phyloP scores from a whole-genome alignment of 2,797 vertebrate genomes.

The Bovichtus diacanthus region DNA sequence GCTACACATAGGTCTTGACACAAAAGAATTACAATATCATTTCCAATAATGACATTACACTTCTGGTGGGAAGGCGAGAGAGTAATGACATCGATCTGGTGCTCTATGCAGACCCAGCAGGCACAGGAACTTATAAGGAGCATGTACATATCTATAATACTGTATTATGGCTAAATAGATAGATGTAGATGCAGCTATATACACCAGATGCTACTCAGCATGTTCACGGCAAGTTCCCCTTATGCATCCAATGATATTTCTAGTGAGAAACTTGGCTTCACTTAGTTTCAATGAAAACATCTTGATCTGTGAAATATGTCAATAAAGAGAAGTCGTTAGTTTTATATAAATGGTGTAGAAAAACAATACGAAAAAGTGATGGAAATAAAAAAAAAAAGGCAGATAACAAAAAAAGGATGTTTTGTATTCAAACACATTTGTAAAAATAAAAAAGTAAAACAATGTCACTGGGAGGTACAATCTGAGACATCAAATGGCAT shows the following conservation, averaged over 20 bases:
- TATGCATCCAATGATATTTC: constrained; percentile 83
- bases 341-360: constrained; percentile 50
- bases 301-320: constrained; percentile 59
- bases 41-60: constrained; percentile 80
- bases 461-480: constrained; percentile 59
- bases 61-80: constrained; percentile 80
- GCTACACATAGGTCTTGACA: constrained; percentile 78
- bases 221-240: constrained; percentile 81
- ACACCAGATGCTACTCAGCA: constrained; percentile 85
- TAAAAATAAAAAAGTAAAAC: constrained; percentile 40
- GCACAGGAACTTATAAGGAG: constrained; percentile 83
- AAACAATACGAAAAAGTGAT: constrained; percentile 56
- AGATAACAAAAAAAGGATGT: constrained; percentile 40
- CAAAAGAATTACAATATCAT: constrained; percentile 79
- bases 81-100: constrained; percentile 81
- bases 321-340: constrained; percentile 52
- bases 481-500: constrained; percentile 60
- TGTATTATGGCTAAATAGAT: constrained; percentile 88
- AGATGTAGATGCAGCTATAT: constrained; percentile 85
- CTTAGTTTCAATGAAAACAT: constrained; percentile 71
- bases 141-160: constrained; percentile 86
- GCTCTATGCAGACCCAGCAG: constrained; percentile 83
- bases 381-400: constrained; percentile 46
- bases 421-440: constrained; percentile 48
- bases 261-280: constrained; percentile 77